phyloP scores from a whole-genome alignment of 2,113 vertebrate species.

The Plotosus lineatus region DNA sequence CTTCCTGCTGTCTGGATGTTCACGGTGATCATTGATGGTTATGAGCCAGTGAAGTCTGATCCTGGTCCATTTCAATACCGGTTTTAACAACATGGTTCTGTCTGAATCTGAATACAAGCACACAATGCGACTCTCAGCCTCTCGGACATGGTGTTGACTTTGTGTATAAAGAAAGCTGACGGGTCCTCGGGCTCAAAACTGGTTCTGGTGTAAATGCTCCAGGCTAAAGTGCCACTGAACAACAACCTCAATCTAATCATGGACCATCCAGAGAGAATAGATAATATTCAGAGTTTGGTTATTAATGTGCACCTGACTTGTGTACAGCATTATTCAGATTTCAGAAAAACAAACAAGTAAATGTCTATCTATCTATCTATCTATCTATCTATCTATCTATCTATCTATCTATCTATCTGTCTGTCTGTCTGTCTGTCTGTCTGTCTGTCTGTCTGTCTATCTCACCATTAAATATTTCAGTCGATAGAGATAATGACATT shows the following conservation, averaged over 20 bases:
- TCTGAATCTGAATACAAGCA: conserved; percentile 26
- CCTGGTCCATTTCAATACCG: not conserved
- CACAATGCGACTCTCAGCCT: conserved; percentile 11
- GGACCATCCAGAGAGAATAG: not conserved
- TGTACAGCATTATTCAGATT: not conserved
- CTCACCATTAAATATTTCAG: too few relatives aligned
- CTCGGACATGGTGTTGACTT: not conserved
- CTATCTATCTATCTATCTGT: not conserved
- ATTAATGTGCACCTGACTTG: not conserved
- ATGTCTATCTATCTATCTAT: not conserved
- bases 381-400: not conserved
- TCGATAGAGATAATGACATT: too few relatives aligned
- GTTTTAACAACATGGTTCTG: conserved; percentile 26
- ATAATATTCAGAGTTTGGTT: not conserved
- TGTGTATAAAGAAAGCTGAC: not conserved
- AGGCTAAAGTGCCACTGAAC: not conserved
- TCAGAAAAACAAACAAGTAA: too few relatives aligned
- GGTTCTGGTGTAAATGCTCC: not conserved
- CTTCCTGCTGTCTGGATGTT: not conserved
- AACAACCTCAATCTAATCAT: not conserved
- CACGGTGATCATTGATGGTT: not conserved
- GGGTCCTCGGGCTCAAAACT: not conserved
- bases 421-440: not conserved
- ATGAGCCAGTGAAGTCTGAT: not conserved
- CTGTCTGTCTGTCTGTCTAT: too few relatives aligned